Evolutionary conservation across 2,113 vertebrate genomes (phyloP).

Genomic region (Tachysurus vachellii): DNA sequence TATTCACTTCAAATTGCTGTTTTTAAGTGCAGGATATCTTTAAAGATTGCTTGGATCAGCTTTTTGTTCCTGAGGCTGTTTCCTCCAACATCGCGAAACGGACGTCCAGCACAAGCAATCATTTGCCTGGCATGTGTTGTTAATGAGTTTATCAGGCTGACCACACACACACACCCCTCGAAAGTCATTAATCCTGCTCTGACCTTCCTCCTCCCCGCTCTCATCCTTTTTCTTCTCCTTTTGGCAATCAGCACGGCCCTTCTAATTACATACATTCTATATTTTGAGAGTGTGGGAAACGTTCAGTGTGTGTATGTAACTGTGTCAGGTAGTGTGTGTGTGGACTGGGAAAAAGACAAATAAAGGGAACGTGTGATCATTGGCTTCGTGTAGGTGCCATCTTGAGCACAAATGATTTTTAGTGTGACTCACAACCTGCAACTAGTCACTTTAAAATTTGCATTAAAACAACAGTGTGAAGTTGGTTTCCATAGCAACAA

Average conservation of each 20-base stretch:
- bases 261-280: conserved; percentile 32
- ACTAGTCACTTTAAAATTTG: not conserved
- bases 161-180: conserved; percentile 38
- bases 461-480: not conserved
- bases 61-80: conserved; percentile 31
- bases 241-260: conserved; percentile 22
- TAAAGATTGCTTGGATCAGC: conserved; percentile 9
- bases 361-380: not conserved
- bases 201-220: conserved; percentile 40
- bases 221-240: conserved; percentile 26
- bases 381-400: not conserved
- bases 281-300: not conserved
- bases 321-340: not conserved
- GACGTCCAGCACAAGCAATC: conserved; percentile 41
- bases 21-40: not conserved
- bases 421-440: not conserved
- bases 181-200: conserved; percentile 45
- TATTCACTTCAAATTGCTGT: not conserved
- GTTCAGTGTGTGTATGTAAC: not conserved
- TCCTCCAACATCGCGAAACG: conserved; percentile 41
- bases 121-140: conserved; percentile 43
- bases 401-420: not conserved
- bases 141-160: conserved; percentile 60
- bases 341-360: not conserved
- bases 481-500: not conserved